Evolutionary conservation across 2,113 vertebrate species (phyloP).

Genomic region (Plotosus lineatus): DNA sequence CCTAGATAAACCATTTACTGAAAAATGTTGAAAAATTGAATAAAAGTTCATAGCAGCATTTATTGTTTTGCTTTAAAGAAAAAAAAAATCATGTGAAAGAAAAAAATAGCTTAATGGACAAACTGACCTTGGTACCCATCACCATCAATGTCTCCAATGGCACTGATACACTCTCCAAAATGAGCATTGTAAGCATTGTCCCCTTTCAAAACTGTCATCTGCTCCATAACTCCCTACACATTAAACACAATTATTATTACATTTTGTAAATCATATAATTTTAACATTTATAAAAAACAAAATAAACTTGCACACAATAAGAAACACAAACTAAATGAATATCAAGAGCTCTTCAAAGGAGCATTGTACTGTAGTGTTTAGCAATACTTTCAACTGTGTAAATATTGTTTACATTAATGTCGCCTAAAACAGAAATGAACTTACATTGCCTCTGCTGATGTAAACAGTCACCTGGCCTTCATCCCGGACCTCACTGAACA

Average conservation of each 20-base stretch:
- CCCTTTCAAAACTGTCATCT: constrained; percentile 76
- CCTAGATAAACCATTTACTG: background rate
- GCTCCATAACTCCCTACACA: constrained; percentile 89
- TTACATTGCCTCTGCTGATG: constrained; percentile 96
- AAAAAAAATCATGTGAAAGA: background rate
- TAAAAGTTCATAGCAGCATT: background rate
- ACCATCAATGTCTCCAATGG: constrained; percentile 88
- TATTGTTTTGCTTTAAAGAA: background rate
- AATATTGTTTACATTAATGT: constrained; percentile 14
- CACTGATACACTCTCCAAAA: constrained; percentile 89
- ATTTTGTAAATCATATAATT: background rate
- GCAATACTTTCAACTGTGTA: background rate
- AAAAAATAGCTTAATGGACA: background rate
- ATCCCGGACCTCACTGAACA: constrained; percentile 93
- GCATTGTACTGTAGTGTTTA: background rate
- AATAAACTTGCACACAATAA: background rate
- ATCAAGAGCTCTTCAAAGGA: constrained; percentile 6
- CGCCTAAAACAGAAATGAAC: constrained; percentile 60
- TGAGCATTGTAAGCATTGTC: constrained; percentile 87
- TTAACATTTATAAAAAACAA: background rate
- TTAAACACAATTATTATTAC: constrained; percentile 27
- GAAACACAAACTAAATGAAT: background rate
- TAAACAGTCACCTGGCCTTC: constrained; percentile 96
- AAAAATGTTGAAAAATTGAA: background rate
- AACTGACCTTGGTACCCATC: constrained; percentile 90